These are phyloP conservation scores for Heterodera filipjevi DNA, from an alignment of 2,888 invertebrate species.

Conservation along the genomic window DNA sequence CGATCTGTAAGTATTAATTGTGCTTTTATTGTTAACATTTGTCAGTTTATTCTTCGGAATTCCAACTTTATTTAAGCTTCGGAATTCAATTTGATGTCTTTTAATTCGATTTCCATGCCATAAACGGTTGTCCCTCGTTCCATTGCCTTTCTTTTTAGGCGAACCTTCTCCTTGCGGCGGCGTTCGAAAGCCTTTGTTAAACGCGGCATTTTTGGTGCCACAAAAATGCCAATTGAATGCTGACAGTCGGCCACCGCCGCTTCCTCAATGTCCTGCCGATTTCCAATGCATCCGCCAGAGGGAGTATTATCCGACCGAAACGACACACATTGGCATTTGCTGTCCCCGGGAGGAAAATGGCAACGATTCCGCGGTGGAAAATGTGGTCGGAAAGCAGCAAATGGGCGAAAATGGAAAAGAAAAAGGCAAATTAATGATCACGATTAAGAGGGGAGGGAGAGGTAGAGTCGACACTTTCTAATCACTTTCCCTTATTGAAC, in stretches of 20 bases:
- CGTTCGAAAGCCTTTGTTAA: conserved; percentile 10
- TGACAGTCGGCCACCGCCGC: neutral
- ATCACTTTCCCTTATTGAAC: neutral
- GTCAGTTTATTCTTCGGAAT: neutral
- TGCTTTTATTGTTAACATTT: neutral
- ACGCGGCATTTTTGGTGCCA: neutral
- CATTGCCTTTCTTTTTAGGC: conserved; percentile 34
- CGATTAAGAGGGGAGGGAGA: neutral
- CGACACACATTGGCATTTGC: conserved; percentile 12
- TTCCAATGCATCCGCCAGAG: neutral
- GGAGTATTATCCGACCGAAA: neutral
- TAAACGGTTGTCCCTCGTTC: neutral
- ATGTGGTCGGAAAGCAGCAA: neutral
- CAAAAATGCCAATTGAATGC: conserved; percentile 5
- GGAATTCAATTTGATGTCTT: too few relatives aligned
- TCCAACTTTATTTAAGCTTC: too few relatives aligned
- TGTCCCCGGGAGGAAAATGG: conserved; percentile 6
- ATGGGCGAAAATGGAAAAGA: neutral
- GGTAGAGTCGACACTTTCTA: neutral
- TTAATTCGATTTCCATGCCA: too few relatives aligned
- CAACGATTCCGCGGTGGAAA: neutral
- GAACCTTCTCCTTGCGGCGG: conserved; percentile 34
- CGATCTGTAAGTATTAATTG: conserved; percentile 43
- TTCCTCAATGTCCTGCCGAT: neutral
- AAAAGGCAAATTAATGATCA: neutral